Evolutionary conservation across 2,113 vertebrate genomes (phyloP).

Genomic region (Menura novaehollandiae): DNA sequence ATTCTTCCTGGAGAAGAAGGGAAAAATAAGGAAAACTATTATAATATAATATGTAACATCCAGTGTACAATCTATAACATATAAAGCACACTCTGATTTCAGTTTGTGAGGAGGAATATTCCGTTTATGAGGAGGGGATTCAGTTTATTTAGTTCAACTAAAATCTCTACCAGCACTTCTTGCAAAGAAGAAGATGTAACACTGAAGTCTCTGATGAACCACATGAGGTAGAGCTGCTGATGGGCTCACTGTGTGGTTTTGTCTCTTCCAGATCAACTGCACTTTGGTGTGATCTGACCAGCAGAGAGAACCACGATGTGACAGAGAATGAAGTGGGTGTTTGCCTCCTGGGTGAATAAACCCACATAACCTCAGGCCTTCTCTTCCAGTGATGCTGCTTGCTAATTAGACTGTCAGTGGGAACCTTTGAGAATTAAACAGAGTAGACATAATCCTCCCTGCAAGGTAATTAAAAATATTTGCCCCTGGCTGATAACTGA

Average conservation of each 20-base stretch:
- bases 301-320: background rate
- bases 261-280: background rate
- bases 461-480: slow-evolving; percentile 49
- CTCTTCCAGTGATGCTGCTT: background rate
- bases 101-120: background rate
- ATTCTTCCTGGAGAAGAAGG: background rate
- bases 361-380: background rate
- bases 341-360: background rate
- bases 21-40: background rate
- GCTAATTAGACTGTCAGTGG: slow-evolving; percentile 31
- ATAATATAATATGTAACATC: background rate
- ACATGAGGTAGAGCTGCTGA: background rate
- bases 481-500: slow-evolving; percentile 32
- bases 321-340: background rate
- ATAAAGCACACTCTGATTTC: background rate
- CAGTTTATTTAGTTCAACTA: background rate
- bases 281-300: background rate
- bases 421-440: background rate
- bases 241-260: background rate
- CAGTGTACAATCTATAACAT: background rate
- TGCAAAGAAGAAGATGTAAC: background rate
- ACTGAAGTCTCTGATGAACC: background rate
- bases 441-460: background rate
- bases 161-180: background rate
- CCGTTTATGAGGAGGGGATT: too few relatives aligned